phyloP scores from a whole-genome alignment of 1,140 invertebrate genomes.

The Cydia amplana region DNA sequence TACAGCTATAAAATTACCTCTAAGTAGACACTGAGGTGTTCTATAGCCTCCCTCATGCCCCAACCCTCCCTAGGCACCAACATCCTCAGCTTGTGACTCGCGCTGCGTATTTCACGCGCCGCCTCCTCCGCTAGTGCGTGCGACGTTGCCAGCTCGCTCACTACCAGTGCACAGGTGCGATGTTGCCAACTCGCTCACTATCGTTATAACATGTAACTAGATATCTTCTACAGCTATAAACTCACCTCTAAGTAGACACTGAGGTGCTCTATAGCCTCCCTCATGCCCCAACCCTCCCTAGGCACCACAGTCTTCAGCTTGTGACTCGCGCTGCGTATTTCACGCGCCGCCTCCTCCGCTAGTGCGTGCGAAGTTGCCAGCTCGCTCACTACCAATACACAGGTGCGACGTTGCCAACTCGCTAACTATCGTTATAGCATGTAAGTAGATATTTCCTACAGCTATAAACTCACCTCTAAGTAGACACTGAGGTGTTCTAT shows the following conservation, averaged over 20 bases:
- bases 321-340: constrained; percentile 47
- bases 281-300: constrained; percentile 41
- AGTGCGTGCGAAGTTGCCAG: constrained; percentile 40
- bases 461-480: constrained; percentile 56
- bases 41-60: constrained; percentile 40
- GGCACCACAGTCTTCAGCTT: constrained; percentile 21
- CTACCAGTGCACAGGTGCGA: too few species aligned
- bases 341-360: constrained; percentile 32
- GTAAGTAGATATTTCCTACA: too few species aligned
- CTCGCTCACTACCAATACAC: too few species aligned
- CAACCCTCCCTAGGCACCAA: constrained; percentile 42
- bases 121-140: constrained; percentile 13
- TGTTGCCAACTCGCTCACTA: too few species aligned
- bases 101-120: constrained; percentile 27
- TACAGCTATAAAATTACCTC: too few species aligned
- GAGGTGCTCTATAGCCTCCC: constrained; percentile 44
- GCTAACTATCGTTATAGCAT: too few species aligned
- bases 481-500: constrained; percentile 56
- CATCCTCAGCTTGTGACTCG: too few species aligned
- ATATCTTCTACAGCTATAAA: not conserved
- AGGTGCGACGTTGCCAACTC: constrained; percentile 35
- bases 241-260: constrained; percentile 69
- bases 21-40: too few species aligned
- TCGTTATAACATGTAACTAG: too few species aligned
- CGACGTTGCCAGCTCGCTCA: constrained; percentile 44